These are phyloP conservation scores for Camponotus fellah DNA, from an alignment of 2,888 invertebrate species.

Conservation along the genomic window DNA sequence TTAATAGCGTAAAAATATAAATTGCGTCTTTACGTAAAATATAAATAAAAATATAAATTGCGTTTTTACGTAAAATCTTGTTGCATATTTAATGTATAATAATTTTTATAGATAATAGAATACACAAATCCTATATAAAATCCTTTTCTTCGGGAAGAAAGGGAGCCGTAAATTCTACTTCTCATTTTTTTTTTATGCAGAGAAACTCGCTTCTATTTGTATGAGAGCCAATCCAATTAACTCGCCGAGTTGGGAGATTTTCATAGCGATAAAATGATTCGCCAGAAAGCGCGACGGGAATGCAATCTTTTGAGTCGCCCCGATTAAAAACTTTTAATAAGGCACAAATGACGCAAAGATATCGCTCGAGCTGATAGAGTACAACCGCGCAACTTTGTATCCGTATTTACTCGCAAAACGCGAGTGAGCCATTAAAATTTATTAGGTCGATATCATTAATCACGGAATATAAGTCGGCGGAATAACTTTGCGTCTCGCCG, in stretches of 20 bases:
- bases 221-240: slow-evolving; percentile 27
- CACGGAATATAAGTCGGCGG: slow-evolving; percentile 49
- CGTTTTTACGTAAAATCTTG: not conserved
- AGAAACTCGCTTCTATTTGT: not conserved
- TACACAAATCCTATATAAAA: not conserved
- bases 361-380: slow-evolving; percentile 12
- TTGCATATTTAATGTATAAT: not conserved
- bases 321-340: slow-evolving; percentile 56
- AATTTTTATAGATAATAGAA: not conserved
- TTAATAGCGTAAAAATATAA: not conserved
- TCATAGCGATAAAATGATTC: slow-evolving; percentile 36
- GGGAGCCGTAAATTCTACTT: not conserved
- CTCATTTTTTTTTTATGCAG: not conserved
- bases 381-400: slow-evolving; percentile 31
- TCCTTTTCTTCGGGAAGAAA: not conserved
- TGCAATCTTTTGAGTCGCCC: slow-evolving; percentile 19
- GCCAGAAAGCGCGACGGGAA: not conserved
- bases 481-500: slow-evolving; percentile 57
- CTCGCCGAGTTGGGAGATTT: slow-evolving; percentile 25
- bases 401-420: slow-evolving; percentile 36
- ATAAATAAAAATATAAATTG: too few relatives aligned
- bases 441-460: slow-evolving; percentile 65
- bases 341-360: slow-evolving; percentile 39
- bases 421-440: slow-evolving; percentile 65
- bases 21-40: not conserved